Conservation (phyloP, 2,888 invertebrate genomes). For the Chalcis sispes region DNA sequence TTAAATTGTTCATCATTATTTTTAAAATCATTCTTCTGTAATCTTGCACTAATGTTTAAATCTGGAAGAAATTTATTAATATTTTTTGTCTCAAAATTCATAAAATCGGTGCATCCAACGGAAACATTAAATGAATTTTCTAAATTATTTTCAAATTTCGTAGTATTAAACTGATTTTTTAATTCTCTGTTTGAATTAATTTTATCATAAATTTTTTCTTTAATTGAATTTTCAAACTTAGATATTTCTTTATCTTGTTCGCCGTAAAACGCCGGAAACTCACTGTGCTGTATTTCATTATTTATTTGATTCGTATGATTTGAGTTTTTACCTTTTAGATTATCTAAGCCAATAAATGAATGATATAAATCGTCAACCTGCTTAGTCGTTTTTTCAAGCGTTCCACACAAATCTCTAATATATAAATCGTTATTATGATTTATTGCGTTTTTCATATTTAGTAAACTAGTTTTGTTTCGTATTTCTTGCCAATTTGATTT, state of each 20-base stretch:
- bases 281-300: not conserved
- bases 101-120: no score
- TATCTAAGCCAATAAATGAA: constrained; percentile 8
- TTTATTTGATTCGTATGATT: not conserved
- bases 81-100: no score
- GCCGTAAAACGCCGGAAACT: not conserved
- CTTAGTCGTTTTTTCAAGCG: constrained; percentile 33
- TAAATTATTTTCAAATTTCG: not conserved
- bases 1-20: constrained; percentile 2
- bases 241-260: not conserved
- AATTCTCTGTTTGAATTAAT: not conserved
- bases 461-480: constrained; percentile 3
- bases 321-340: not conserved
- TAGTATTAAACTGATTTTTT: not conserved
- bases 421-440: not conserved
- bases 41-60: constrained; percentile 10
- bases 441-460: not conserved
- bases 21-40: not conserved
- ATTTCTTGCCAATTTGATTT: constrained; percentile 47
- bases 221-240: no score
- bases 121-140: not conserved
- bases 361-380: constrained; percentile 38
- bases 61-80: not conserved
- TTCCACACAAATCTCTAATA: constrained; percentile 26
- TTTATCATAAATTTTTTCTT: not conserved